Percentiles rank a stretch among this genome's conserved stretches.
These are phyloP conservation scores for Propithecus perrieri DNA, from an alignment of 2,797 vertebrate species.

Conservation along the genomic window DNA sequence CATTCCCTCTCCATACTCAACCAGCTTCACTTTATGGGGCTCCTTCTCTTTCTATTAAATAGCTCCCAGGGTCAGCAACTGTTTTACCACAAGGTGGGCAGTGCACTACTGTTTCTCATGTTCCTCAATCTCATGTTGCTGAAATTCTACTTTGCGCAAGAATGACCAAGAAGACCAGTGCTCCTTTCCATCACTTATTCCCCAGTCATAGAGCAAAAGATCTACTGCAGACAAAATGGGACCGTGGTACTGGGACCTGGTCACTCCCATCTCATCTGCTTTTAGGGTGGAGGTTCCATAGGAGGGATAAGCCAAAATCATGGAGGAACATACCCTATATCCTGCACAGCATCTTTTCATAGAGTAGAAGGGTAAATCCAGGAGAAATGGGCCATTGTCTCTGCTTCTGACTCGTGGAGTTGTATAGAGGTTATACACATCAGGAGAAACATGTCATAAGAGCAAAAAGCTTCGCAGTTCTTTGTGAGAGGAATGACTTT, in stretches of 20 bases:
- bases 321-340: fast-evolving
- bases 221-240: not conserved
- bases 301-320: not conserved
- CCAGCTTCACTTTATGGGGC: fast-evolving
- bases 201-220: not conserved
- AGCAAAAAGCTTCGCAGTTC: not conserved
- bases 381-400: not conserved
- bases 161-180: not conserved
- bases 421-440: not conserved
- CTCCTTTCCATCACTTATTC: not conserved
- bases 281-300: not conserved
- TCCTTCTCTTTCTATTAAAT: not conserved
- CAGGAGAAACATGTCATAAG: not conserved
- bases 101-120: not conserved
- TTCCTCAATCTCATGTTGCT: not conserved
- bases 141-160: not conserved
- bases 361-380: not conserved
- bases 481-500: not conserved
- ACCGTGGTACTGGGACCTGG: not conserved
- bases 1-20: not conserved
- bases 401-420: not conserved
- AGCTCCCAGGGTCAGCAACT: not conserved
- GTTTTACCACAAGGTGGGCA: not conserved
- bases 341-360: not conserved
- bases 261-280: not conserved